Conservation (phyloP, 2,888 invertebrate species). For the Sesia apiformis region DNA sequence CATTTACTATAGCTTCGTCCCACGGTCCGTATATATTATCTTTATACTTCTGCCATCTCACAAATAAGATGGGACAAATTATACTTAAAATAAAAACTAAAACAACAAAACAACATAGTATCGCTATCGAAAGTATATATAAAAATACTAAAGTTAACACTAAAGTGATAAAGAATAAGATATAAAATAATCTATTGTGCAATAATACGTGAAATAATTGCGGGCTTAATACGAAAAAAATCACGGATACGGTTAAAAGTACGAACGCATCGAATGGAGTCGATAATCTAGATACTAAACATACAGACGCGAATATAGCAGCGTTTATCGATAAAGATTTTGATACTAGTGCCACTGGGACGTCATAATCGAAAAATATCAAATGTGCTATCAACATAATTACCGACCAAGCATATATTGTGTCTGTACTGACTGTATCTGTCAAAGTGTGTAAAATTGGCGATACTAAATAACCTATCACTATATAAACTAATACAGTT, state of each 20-base stretch:
- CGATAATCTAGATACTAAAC: constrained; percentile 92
- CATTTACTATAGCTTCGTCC: constrained; percentile 93
- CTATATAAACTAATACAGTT: constrained; percentile 86
- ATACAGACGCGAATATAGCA: constrained; percentile 95
- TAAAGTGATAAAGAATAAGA: constrained; percentile 66
- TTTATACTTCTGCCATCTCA: constrained; percentile 84
- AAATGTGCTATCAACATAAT: constrained; percentile 91
- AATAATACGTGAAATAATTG: constrained; percentile 80
- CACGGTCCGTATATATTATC: constrained; percentile 97
- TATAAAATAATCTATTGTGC: constrained; percentile 68
- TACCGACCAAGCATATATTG: constrained; percentile 94
- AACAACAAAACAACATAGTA: constrained; percentile 76
- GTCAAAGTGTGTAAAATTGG: constrained; percentile 96
- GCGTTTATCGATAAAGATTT: constrained; percentile 94
- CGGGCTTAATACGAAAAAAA: constrained; percentile 92
- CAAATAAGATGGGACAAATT: constrained; percentile 84
- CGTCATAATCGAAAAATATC: constrained; percentile 94
- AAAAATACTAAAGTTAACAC: constrained; percentile 66
- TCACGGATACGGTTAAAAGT: constrained; percentile 89
- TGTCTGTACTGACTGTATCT: constrained; percentile 97
- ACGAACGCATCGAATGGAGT: constrained; percentile 92
- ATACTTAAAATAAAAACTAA: constrained; percentile 79
- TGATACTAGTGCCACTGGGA: constrained; percentile 90
- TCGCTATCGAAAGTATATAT: constrained; percentile 70
- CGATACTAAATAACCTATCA: constrained; percentile 91